Evolutionary conservation across 2,888 invertebrate species (phyloP).

Genomic region (Heteromyza rotundicornis): DNA sequence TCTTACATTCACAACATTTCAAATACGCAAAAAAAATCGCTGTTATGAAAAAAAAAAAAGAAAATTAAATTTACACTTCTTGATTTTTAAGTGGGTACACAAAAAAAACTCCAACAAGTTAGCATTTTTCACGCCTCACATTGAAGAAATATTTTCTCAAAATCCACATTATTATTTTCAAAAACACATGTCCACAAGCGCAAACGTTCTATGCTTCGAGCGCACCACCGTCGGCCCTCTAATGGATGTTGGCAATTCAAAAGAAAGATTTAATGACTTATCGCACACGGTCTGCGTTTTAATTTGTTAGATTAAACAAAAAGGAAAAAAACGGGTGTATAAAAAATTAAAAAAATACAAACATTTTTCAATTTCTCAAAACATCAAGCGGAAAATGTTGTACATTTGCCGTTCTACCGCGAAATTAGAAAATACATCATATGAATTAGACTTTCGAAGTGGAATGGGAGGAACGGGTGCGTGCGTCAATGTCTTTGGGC

Average conservation of each 20-base stretch:
- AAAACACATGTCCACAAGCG: too few relatives aligned
- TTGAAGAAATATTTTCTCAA: too few relatives aligned
- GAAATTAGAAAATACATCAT: conserved; percentile 48
- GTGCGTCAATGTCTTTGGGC: background rate
- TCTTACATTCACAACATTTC: too few relatives aligned
- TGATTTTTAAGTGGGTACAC: too few relatives aligned
- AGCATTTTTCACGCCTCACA: too few relatives aligned
- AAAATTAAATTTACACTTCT: too few relatives aligned
- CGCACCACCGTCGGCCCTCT: conserved; percentile 26
- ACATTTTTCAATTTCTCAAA: background rate
- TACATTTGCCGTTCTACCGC: conserved; percentile 52
- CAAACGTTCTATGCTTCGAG: too few relatives aligned
- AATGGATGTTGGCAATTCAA: conserved; percentile 49
- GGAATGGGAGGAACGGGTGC: background rate
- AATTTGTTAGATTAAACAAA: background rate
- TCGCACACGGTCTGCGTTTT: background rate
- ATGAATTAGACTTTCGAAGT: conserved; percentile 26
- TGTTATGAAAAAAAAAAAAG: too few relatives aligned
- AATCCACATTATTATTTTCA: too few relatives aligned
- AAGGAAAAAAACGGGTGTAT: background rate
- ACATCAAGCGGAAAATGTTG: background rate
- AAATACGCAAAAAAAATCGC: too few relatives aligned
- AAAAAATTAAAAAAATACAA: background rate
- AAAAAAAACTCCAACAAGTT: too few relatives aligned
- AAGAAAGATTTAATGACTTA: conserved; percentile 35